A percentile compares a stretch with the other conserved stretches of the same genome.
Evolutionary conservation across 2,797 vertebrate genomes (phyloP).

Genomic region (Cossypha dichroa): DNA sequence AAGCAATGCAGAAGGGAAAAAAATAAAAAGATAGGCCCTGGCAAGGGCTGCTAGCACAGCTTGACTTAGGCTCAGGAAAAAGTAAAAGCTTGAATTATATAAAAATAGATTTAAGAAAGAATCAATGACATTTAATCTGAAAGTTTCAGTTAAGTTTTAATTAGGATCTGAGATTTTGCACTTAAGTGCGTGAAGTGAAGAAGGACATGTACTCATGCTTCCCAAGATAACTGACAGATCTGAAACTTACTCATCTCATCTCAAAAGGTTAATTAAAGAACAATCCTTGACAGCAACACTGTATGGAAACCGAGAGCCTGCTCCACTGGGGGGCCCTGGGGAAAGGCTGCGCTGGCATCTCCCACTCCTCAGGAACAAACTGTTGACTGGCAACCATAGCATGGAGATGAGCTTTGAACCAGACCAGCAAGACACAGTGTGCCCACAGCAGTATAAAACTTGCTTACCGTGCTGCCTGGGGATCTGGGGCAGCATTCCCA

Average conservation of each 20-base stretch:
- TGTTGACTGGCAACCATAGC: fast-evolving
- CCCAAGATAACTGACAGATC: conserved; percentile 49
- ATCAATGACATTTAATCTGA: conserved; percentile 59
- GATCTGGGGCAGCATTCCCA: neutral
- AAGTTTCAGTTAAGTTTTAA: conserved; percentile 64
- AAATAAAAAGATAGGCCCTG: neutral
- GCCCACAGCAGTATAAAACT: neutral
- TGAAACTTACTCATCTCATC: conserved; percentile 44
- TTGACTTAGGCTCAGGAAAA: conserved; percentile 26
- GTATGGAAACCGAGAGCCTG: neutral
- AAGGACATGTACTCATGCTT: conserved; percentile 5
- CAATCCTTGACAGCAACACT: conserved; percentile 6
- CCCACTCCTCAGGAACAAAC: neutral
- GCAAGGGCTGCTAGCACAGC: conserved; percentile 36
- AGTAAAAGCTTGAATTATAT: conserved; percentile 16
- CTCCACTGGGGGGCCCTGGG: neutral
- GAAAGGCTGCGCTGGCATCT: neutral
- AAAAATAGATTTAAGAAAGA: conserved; percentile 59
- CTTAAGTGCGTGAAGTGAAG: conserved; percentile 37
- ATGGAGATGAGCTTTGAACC: neutral
- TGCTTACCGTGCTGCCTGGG: fast-evolving
- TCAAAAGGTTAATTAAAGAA: conserved; percentile 57
- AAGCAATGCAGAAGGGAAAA: neutral
- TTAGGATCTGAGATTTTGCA: conserved; percentile 34
- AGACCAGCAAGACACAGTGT: neutral